These are phyloP conservation scores for Drosophila subsilvestris DNA, from an alignment of 2,888 invertebrate species.

Conservation along the genomic window DNA sequence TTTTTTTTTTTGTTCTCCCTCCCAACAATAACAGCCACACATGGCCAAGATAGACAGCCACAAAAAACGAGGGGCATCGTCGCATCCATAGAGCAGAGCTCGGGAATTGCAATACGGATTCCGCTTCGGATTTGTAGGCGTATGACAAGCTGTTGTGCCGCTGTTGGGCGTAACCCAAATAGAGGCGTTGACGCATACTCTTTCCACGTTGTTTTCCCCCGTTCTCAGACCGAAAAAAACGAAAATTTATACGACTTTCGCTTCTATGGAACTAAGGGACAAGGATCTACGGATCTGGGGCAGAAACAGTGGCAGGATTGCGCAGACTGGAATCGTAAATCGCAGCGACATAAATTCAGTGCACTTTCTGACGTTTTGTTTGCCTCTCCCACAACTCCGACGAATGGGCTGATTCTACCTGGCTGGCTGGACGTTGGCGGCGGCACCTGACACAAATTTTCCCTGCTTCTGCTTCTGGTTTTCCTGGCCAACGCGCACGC, in stretches of 20 bases:
- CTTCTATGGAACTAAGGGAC: slow-evolving; percentile 70
- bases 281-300: slow-evolving; percentile 1
- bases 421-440: slow-evolving; percentile 11
- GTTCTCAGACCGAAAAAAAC: slow-evolving; percentile 6
- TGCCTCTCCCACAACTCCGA: no score
- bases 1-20: slow-evolving; percentile 4
- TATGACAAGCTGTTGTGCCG: slow-evolving; percentile 53
- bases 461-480: slow-evolving; percentile 51
- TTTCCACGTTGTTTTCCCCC: slow-evolving; percentile 4
- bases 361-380: slow-evolving; percentile 64
- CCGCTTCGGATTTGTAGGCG: slow-evolving; percentile 63
- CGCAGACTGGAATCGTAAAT: slow-evolving; percentile 61
- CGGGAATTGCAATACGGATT: slow-evolving; percentile 37
- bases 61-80: background rate
- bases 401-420: no score
- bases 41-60: slow-evolving; percentile 50
- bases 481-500: slow-evolving; percentile 55
- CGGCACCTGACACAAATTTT: slow-evolving; percentile 60
- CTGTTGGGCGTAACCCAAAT: slow-evolving; percentile 70
- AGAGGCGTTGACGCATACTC: slow-evolving; percentile 69
- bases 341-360: slow-evolving; percentile 73
- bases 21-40: slow-evolving; percentile 34
- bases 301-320: slow-evolving; percentile 19
- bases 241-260: slow-evolving; percentile 52
- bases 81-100: background rate